Base-by-base conservation (phyloP, 2,113 vertebrate species). In the Charina bottae region DNA sequence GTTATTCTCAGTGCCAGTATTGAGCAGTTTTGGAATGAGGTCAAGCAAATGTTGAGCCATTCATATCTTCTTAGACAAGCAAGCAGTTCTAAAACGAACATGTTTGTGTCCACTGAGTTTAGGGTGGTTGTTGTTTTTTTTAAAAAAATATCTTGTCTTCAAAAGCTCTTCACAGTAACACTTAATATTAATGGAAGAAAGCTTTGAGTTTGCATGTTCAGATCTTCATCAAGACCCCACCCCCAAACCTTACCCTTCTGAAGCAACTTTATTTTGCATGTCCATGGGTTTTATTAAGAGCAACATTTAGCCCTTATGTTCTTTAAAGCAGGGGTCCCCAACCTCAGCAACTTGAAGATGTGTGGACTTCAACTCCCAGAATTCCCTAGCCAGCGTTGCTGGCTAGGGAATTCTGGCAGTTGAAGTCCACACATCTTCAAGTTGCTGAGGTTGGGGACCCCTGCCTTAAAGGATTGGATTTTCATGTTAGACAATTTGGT, bases 131-230 rank as follows among this genome's bases (percentile, higher is more conserved):
- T 46, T n/a, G n/a, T n/a, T 21, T 17, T 37, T 87, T 55, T 3
- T n/a, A 58, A 56, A 37, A 59, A 21, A 87, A 55, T n/a, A 84
- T 72, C 21, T 91, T 42, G 28, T 28, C 83, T 46, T 24, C 33
- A 78, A 0, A 42, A 90, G 28, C 62, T 84, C 91, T 92, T 55
- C 94, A 91, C n/a, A 90, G 85, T 92, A 87, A 49, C 89, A 53
- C 93, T 85, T 85, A 15, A 24, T 78, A 49, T 78, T 92, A 55
- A 78, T 33, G 58, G n/a, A 92, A 21, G 53, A 42, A 84, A 90
- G 85, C 2, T 33, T 89, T 78, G 6, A 8, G 53, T 78, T 56
- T 21, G 37, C 42, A 15, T 62, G 4, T 64, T 46, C n/a, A 62
- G 24, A 2, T 49, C 42, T 28, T 60, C 23, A 42, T 88, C 37